Evolutionary conservation across 2,797 vertebrate species (phyloP), one percentile per base, ranked within the genome.

Genomic region (Pseudomugil gertrudae): DNA sequence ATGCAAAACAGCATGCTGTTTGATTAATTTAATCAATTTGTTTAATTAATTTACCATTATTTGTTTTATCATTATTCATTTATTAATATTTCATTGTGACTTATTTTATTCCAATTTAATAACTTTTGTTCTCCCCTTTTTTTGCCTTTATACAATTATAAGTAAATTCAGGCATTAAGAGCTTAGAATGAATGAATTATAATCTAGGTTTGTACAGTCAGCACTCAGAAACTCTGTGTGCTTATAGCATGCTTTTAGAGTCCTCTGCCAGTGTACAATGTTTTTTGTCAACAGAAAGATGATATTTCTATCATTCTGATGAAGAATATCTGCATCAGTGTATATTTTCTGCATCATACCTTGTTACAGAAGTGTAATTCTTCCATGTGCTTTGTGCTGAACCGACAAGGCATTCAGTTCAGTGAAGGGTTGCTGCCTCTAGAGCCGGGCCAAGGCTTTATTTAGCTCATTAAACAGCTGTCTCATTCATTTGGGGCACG

Each of bases 381-480:
- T 59, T 80, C 30, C 66, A 38, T 81, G 68, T 74, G 54, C 74
- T 80, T 87, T 74, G 73, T 78, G 61, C 74, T 71, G 57, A 81
- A 80, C 40, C 10, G 61, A 74, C 69, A 66, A 66, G 82, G 60
- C 85, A 83, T 56, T 83, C 79, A 83, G 78, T 81, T 84, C 72
- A 66, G 48, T 66, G 63, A 64, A 81, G 72, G 67, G 78, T 81
- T 59, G 77, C 79, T 59, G 79, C 79, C 76, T 86, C 62, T 52
- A 87, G 83, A 64, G 77, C 69, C 0, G 8, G 67, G 76, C 84
- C 83, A 48, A 36, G 57, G 79, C 88, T 93, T 90, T 91, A 89
- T 93, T 90, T 92, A 90, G 91, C 84, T 88, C 80, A 85, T 89
- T 88, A 87, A 90, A 90, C 89, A 92, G 90, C 91, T 89, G 88